These are phyloP conservation scores for Catharus minimus DNA, from an alignment of 2,113 vertebrate species.

Conservation along the genomic window DNA sequence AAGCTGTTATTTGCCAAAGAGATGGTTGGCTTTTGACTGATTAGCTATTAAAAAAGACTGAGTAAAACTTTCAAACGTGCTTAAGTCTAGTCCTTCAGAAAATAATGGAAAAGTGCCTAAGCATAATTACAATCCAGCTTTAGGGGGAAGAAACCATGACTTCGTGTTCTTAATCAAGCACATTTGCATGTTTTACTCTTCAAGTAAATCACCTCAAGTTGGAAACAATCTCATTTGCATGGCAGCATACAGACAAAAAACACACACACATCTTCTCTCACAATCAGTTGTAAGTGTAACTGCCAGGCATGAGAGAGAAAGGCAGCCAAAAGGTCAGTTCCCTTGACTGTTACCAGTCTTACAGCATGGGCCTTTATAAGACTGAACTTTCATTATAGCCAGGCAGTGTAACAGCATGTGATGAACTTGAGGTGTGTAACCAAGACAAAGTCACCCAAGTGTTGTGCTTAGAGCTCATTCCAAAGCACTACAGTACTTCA, in stretches of 20 bases:
- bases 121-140: not conserved
- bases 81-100: not conserved
- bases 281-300: not conserved
- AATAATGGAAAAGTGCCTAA: not conserved
- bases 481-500: conserved; percentile 27
- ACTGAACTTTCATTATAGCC: not conserved
- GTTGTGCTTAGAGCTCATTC: not conserved
- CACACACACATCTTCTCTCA: not conserved
- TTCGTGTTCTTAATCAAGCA: not conserved
- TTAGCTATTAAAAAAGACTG: not conserved
- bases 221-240: not conserved
- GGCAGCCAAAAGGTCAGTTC: not conserved
- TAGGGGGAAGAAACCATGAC: not conserved
- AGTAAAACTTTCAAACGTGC: not conserved
- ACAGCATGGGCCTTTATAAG: not conserved
- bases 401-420: not conserved
- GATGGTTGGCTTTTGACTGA: not conserved
- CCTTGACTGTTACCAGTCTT: not conserved
- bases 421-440: not conserved
- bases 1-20: not conserved
- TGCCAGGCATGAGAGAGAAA: not conserved
- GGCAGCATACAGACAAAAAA: not conserved
- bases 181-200: not conserved
- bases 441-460: not conserved
- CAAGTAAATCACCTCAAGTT: not conserved